These are phyloP conservation scores for Seira musarum DNA, from an alignment of 2,888 invertebrate species.

Conservation along the genomic window DNA sequence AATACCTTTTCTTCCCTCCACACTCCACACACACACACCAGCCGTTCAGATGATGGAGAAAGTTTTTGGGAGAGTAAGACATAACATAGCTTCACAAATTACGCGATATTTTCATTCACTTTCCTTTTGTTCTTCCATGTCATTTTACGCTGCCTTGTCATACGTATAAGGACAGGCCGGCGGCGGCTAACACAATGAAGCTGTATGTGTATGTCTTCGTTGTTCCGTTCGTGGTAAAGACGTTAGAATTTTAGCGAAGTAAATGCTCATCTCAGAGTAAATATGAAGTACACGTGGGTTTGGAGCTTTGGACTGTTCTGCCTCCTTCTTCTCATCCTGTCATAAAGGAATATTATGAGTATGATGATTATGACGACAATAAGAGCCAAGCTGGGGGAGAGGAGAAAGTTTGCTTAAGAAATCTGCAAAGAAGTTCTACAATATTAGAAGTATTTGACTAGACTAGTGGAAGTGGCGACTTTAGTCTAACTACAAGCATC, in stretches of 20 bases:
- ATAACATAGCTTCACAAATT: constrained; percentile 31
- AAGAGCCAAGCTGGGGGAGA: not conserved
- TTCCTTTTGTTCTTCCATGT: not conserved
- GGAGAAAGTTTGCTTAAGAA: not conserved
- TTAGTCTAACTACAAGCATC: not conserved
- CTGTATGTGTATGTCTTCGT: too few relatives aligned
- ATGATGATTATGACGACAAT: not conserved
- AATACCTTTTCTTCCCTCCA: constrained; percentile 2
- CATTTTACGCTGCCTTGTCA: not conserved
- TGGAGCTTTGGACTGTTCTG: too few relatives aligned
- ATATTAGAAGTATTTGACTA: too few relatives aligned
- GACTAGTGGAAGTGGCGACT: too few relatives aligned
- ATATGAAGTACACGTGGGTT: constrained; percentile 38
- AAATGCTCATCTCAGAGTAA: too few relatives aligned
- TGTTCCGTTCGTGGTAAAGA: too few relatives aligned
- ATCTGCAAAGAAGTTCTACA: not conserved
- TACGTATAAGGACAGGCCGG: not conserved
- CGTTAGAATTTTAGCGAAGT: too few relatives aligned
- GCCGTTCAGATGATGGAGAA: too few relatives aligned
- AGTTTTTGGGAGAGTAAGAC: constrained; percentile 6
- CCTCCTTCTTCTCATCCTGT: too few relatives aligned
- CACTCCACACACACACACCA: too few relatives aligned
- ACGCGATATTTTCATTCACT: not conserved
- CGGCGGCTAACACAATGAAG: too few relatives aligned
- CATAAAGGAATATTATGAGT: not conserved